Evolutionary conservation across 2,888 invertebrate species (phyloP), one percentile per base, ranked within the genome.

Genomic region (Melanchra persicariae): DNA sequence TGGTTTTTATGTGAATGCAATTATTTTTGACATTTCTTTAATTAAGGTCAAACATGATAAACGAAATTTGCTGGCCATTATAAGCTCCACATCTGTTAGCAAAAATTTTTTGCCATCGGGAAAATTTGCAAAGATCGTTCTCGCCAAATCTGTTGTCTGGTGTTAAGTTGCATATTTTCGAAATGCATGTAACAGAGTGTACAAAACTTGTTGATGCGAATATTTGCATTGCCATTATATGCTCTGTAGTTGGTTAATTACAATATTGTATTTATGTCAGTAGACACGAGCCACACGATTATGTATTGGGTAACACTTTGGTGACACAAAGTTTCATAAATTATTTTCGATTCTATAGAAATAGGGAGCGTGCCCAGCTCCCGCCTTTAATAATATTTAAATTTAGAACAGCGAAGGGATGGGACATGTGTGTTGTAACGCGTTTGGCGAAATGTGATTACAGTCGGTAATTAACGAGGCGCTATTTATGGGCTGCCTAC

Each of bases 361-460:
- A 92, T 91, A 90, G 91, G 93, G 93, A 93, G 90, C 93, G 93
- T 93, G 93, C 91, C 91, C 83, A 90, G 85, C 93, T 92, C 93
- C 93, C 93, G 93, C 91, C 91, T 93, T 79, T 93, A 93, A 94
- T 93, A 94, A 92, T 93, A 93, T 94, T 94, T 95, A 95, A 93
- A 94, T 94, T 88, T 96, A 95, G 95, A 95, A 95, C 93, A 82
- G 94, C 95, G 94, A 95, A 95, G 95, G 95, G 95, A 96, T 95
- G 95, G 93, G 95, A 94, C 95, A 95, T 94, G 92, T 95, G 95
- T 94, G 94, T 93, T 91, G 94, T 94, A 95, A 95, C 94, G 94
- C 91, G 91, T 95, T 95, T 96, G 95, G 95, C 95, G 95, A 96
- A 96, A 95, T 95, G 95, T 94, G 95, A 96, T 96, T 96, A 95